Evolutionary conservation across 2,113 vertebrate genomes (phyloP).

Genomic region (Athene noctua): DNA sequence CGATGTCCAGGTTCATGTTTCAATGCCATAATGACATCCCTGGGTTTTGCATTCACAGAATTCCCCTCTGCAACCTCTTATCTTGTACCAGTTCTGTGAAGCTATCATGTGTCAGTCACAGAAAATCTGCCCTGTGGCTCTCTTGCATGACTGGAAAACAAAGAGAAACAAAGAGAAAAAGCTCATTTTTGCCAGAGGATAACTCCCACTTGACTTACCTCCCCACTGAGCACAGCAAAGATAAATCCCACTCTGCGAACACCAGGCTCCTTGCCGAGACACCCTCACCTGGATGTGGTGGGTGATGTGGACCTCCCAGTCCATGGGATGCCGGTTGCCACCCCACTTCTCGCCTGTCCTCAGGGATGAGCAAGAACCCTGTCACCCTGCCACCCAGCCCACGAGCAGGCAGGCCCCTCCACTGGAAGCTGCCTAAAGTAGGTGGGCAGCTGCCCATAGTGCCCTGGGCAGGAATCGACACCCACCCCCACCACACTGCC

Average conservation of each 20-base stretch:
- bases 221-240: background rate
- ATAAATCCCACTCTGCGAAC: background rate
- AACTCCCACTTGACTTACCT: background rate
- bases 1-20: conserved; percentile 4
- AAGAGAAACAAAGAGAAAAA: conserved; percentile 6
- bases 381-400: background rate
- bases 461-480: background rate
- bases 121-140: background rate
- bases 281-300: background rate
- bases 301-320: rapidly evolving
- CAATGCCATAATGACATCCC: background rate
- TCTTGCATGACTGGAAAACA: background rate
- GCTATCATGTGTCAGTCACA: background rate
- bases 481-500: rapidly evolving
- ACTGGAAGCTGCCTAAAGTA: background rate
- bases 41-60: conserved; percentile 1
- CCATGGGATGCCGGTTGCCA: background rate
- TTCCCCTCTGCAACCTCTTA: background rate
- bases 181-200: background rate
- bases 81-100: background rate
- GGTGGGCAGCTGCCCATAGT: background rate
- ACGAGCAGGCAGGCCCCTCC: background rate
- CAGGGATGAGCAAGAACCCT: rapidly evolving
- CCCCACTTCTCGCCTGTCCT: background rate
- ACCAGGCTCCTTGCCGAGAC: background rate